phyloP scores from a whole-genome alignment of 1,140 invertebrate species.

The Vanessa tameamea region DNA sequence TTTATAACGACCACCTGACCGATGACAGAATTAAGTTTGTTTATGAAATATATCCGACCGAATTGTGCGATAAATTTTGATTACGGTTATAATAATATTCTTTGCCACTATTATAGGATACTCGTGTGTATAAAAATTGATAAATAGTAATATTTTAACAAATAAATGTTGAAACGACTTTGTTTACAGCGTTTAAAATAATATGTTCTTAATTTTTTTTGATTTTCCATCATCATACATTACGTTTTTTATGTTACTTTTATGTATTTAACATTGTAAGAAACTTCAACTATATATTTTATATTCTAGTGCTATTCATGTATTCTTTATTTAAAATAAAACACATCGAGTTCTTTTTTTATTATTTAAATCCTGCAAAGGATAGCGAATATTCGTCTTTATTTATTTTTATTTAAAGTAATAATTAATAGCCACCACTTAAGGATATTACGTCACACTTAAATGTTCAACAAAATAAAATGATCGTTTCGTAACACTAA shows the following conservation, averaged over 20 bases:
- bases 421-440: conserved; percentile 6
- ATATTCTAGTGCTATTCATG: too few relatives aligned
- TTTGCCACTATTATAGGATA: conserved; percentile 39
- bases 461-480: conserved; percentile 63
- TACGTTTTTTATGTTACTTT: conserved; percentile 6
- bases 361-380: too few relatives aligned
- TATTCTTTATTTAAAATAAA: too few relatives aligned
- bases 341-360: too few relatives aligned
- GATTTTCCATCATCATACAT: conserved; percentile 5
- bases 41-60: conserved; percentile 66
- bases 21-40: conserved; percentile 77
- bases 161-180: conserved; percentile 13
- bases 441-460: conserved; percentile 55
- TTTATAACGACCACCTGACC: conserved; percentile 66
- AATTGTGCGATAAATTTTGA: conserved; percentile 67
- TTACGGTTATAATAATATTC: conserved; percentile 55
- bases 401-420: background rate
- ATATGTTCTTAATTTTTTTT: background rate
- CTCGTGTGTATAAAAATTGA: conserved; percentile 33
- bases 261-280: background rate
- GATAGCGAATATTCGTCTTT: too few relatives aligned
- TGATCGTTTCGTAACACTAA: conserved; percentile 64
- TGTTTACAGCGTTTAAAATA: conserved; percentile 15
- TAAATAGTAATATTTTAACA: conserved; percentile 9
- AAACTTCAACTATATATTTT: too few relatives aligned